Conservation (phyloP, 2,888 invertebrate species). For the Amaurobius ferox region DNA sequence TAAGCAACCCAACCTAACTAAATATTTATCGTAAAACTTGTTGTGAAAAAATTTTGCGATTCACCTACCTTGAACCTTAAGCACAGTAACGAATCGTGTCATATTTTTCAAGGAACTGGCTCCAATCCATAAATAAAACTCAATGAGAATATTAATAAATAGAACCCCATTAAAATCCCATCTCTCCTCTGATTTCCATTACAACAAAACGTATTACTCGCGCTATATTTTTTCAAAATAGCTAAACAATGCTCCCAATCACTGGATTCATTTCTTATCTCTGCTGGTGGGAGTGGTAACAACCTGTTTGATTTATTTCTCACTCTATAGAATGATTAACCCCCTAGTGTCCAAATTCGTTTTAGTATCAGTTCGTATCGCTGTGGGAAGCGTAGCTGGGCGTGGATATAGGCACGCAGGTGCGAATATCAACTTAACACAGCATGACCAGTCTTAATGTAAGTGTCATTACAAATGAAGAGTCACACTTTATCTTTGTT, state of each 20-base stretch:
- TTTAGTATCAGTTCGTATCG: constrained; percentile 59
- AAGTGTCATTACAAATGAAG: constrained; percentile 35
- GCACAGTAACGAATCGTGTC: too few relatives aligned
- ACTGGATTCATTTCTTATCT: neutral
- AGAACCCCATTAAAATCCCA: neutral
- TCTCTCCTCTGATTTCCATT: neutral
- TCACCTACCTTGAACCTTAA: too few relatives aligned
- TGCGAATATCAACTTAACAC: constrained; percentile 60
- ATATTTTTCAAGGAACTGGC: too few relatives aligned
- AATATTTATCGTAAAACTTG: too few relatives aligned
- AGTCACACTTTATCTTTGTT: constrained; percentile 14
- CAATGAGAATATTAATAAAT: neutral
- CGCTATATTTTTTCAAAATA: neutral
- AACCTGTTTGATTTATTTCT: constrained; percentile 62
- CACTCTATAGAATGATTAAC: constrained; percentile 49
- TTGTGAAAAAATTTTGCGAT: too few relatives aligned
- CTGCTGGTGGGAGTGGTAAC: constrained; percentile 53
- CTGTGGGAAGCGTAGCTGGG: constrained; percentile 24
- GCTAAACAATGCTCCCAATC: neutral
- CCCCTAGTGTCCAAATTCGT: constrained; percentile 59
- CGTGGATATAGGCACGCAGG: constrained; percentile 51
- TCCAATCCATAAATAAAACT: neutral
- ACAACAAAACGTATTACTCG: neutral
- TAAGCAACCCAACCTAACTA: too few relatives aligned
- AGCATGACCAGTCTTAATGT: constrained; percentile 48